Percentiles rank a stretch among this genome's conserved stretches.
Conservation (phyloP, 2,888 invertebrate species). For the Eutolmus rufibarbis region DNA sequence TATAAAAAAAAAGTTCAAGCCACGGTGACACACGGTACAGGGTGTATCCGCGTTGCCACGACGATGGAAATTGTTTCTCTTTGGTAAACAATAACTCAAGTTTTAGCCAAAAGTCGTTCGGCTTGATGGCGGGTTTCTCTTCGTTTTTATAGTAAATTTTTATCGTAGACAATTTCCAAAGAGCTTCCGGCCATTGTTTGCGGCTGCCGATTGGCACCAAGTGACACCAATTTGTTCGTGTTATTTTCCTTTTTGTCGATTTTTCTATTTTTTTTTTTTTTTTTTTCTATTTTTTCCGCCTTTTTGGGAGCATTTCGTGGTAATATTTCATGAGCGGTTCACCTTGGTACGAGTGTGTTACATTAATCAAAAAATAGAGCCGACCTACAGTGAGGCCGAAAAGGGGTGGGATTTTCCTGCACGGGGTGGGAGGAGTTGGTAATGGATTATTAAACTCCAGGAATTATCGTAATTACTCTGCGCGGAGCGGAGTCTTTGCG, state of each 20-base stretch:
- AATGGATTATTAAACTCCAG: background rate
- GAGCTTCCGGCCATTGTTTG: conserved; percentile 35
- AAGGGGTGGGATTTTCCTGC: background rate
- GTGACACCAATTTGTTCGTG: conserved; percentile 16
- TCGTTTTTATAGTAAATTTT: conserved; percentile 23
- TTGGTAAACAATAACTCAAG: conserved; percentile 25
- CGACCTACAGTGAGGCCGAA: background rate
- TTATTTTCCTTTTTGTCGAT: background rate
- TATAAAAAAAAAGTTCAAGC: background rate
- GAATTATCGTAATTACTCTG: background rate
- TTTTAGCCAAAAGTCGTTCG: background rate
- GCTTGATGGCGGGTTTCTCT: background rate
- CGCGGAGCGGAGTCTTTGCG: background rate
- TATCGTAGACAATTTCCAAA: conserved; percentile 16
- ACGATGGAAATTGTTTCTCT: conserved; percentile 21
- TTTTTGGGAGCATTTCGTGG: background rate
- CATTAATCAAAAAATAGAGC: conserved; percentile 24
- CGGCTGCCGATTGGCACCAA: conserved; percentile 31
- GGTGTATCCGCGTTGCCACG: background rate
- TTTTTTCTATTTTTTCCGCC: background rate
- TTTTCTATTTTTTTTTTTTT: background rate
- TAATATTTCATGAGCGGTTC: background rate
- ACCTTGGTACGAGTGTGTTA: conserved; percentile 7
- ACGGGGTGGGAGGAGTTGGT: background rate
- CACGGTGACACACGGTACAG: background rate